A percentile compares a stretch with the other conserved stretches of the same genome.
These are phyloP conservation scores for Caenorhabditis sp. DNA, from an alignment of 2,888 invertebrate species.

Conservation along the genomic window DNA sequence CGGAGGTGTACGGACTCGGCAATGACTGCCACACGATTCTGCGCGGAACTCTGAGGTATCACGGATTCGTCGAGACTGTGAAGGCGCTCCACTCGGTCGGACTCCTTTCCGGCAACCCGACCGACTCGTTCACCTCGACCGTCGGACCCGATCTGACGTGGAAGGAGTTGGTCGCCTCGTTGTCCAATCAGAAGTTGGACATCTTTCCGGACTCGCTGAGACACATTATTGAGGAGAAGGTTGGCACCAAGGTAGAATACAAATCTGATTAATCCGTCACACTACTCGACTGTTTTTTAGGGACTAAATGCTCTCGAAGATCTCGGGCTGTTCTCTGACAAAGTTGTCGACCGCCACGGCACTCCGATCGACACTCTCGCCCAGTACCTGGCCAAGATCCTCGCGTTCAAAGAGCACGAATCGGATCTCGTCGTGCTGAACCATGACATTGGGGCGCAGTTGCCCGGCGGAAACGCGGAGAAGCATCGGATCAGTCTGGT, in stretches of 20 bases:
- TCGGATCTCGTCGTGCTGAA: conserved; percentile 94
- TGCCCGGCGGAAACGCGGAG: conserved; percentile 87
- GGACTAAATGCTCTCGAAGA: conserved; percentile 68
- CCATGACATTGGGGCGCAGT: conserved; percentile 92
- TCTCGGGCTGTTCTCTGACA: conserved; percentile 89
- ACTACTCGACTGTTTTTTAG: too few relatives aligned
- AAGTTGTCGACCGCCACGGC: conserved; percentile 86
- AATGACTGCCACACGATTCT: conserved; percentile 87
- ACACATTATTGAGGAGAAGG: conserved; percentile 87
- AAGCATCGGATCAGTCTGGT: conserved; percentile 87
- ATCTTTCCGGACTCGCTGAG: conserved; percentile 95
- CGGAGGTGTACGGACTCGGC: conserved; percentile 89
- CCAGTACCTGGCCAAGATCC: conserved; percentile 83
- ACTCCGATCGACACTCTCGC: conserved; percentile 94
- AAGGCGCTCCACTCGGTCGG: conserved; percentile 90
- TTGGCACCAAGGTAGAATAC: conserved; percentile 84
- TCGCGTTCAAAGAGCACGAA: conserved; percentile 84
- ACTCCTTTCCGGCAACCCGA: conserved; percentile 88
- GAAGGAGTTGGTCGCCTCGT: conserved; percentile 90
- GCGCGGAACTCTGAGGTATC: conserved; percentile 92
- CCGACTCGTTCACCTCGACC: conserved; percentile 92
- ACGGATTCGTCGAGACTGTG: conserved; percentile 91
- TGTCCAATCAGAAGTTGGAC: conserved; percentile 88
- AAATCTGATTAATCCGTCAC: too few relatives aligned
- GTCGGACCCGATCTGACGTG: conserved; percentile 94